Conservation (phyloP, 2,888 invertebrate genomes). For the Eristalis intricaria region DNA sequence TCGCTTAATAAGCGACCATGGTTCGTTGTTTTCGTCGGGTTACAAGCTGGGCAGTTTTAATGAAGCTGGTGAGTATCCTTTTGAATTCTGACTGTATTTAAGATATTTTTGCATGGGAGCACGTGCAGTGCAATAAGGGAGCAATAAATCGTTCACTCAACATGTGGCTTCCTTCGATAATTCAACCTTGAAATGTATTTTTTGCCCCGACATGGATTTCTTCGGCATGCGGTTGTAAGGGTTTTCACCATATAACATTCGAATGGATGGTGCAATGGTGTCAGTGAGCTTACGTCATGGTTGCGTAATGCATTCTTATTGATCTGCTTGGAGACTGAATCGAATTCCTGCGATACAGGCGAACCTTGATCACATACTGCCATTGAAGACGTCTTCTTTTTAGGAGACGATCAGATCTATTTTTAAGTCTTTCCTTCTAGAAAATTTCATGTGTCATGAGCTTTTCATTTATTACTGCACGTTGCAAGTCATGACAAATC, state of each 20-base stretch:
- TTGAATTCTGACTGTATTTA: neutral
- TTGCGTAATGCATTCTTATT: slow-evolving; percentile 65
- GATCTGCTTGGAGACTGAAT: slow-evolving; percentile 50
- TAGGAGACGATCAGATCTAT: neutral
- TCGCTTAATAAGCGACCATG: slow-evolving; percentile 77
- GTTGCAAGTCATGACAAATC: slow-evolving; percentile 3
- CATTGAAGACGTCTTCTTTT: neutral
- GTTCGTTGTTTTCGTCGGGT: slow-evolving; percentile 74
- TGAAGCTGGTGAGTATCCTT: slow-evolving; percentile 47
- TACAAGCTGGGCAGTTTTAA: slow-evolving; percentile 38
- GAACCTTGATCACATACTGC: neutral
- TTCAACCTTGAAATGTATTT: neutral
- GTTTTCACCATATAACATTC: neutral
- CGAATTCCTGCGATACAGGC: neutral
- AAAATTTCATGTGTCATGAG: neutral
- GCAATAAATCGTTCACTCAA: neutral
- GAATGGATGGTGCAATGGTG: slow-evolving; percentile 23
- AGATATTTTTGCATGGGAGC: neutral
- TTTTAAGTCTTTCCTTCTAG: slow-evolving; percentile 6
- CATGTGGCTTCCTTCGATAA: neutral
- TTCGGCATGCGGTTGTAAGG: neutral
- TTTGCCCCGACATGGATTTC: neutral
- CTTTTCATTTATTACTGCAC: slow-evolving; percentile 14
- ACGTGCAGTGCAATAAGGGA: neutral
- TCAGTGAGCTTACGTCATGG: slow-evolving; percentile 56